A percentile compares a stretch with the other conserved stretches of the same genome.
These are phyloP conservation scores for Pyrochroa serraticornis DNA, from an alignment of 2,888 invertebrate species.

Conservation along the genomic window DNA sequence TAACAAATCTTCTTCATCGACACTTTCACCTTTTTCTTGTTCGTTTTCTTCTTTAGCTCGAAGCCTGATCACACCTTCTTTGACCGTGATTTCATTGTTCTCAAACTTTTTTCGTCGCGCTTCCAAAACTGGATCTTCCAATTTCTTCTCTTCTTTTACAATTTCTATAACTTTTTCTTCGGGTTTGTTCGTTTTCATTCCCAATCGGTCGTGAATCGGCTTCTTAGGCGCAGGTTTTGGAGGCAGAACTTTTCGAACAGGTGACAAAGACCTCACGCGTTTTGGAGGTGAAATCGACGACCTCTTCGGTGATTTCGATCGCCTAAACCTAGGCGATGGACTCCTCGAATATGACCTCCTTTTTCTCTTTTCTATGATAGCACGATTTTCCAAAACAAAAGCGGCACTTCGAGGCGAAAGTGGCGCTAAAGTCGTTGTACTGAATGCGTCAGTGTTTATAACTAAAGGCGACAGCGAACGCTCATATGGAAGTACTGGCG, in stretches of 20 bases:
- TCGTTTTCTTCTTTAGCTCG: constrained; percentile 38
- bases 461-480: constrained; percentile 50
- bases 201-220: constrained; percentile 18
- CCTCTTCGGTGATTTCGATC: constrained; percentile 45
- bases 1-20: constrained; percentile 41
- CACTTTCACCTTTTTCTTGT: constrained; percentile 28
- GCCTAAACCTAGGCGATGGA: constrained; percentile 46
- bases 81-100: constrained; percentile 57
- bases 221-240: constrained; percentile 11
- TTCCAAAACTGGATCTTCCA: constrained; percentile 59
- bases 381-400: constrained; percentile 56
- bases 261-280: constrained; percentile 31
- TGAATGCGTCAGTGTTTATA: constrained; percentile 48
- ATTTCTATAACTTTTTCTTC: background rate
- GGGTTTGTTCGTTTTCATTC: constrained; percentile 4
- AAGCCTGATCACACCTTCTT: constrained; percentile 61
- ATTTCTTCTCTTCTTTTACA: constrained; percentile 26
- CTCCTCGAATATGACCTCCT: constrained; percentile 57
- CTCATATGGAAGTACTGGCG: constrained; percentile 39
- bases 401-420: constrained; percentile 57
- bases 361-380: constrained; percentile 56
- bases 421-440: constrained; percentile 49
- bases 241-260: constrained; percentile 22
- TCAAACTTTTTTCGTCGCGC: constrained; percentile 63
- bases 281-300: constrained; percentile 23